Evolutionary conservation across 2,888 invertebrate species (phyloP), one percentile per base, ranked within the genome.

Genomic region (Lasioglossum pauxillum): DNA sequence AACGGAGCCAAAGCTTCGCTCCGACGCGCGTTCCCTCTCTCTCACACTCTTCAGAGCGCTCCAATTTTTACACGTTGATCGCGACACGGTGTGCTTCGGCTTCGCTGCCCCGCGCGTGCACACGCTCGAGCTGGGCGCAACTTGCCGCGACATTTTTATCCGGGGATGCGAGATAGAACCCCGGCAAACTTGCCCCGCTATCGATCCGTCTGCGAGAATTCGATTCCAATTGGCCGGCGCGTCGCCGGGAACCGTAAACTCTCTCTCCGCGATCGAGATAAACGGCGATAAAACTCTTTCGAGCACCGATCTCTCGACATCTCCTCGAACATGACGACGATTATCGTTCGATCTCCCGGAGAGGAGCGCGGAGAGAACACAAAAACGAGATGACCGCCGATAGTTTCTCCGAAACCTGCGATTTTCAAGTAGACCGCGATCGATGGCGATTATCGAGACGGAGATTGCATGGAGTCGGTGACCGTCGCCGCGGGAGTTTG

Each of bases 401-500:
- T 69, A 41, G 74, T 38, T 23, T 49, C 60, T 64, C 64, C 23
- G 23, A 5, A 75, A 60, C 27, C 46, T 27, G 16, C 14, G 46
- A 16, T n/a, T 69, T 78, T 77, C 46, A 10, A 31, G n/a, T 27
- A 35, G 46, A 5, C 53, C 27, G 38, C 27, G 49, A 38, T 72
- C 49, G 57, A 49, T 74, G 57, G 38, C 67, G 8, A 44, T 8
- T 35, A 38, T 23, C 38, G 38, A 23, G 57, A 12, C 57, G n/a
- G n/a, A 57, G 57, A 57, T 57, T n/a, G n/a, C 57, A n/a, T 0
- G 1, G 57, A n/a, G 57, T 57, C 64, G 64, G 2, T 16, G 64
- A 31, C 60, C 27, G 60, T 60, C 31, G 60, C 12, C 46, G 78
- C 46, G 46, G 83, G 77, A 79, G 83, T 88, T 85, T 69, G 78